A percentile compares a stretch with the other conserved stretches of the same genome.
These are phyloP conservation scores for Eriocheir sinensis DNA, from an alignment of 1,140 invertebrate species.

Conservation along the genomic window DNA sequence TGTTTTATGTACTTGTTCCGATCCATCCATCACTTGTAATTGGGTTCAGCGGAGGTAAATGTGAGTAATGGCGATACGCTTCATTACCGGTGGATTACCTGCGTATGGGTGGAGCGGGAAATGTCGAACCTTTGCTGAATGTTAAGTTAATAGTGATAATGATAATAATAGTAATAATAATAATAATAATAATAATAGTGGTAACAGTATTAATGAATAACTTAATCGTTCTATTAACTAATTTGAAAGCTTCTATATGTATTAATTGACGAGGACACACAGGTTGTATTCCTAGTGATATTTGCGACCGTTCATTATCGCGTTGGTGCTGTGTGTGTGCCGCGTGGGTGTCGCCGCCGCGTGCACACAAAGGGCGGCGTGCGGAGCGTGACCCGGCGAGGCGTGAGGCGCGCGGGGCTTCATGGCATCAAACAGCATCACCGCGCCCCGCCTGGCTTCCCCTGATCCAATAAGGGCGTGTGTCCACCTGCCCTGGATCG, in stretches of 20 bases:
- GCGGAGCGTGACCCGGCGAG: not conserved
- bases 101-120: no score
- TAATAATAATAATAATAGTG: no score
- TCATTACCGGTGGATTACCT: no score
- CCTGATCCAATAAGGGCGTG: not conserved
- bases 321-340: no score
- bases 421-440: not conserved
- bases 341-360: not conserved
- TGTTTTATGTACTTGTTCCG: not conserved
- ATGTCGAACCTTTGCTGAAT: no score
- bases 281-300: no score
- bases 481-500: not conserved
- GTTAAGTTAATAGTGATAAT: not conserved
- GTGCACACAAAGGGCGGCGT: not conserved
- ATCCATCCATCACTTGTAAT: not conserved
- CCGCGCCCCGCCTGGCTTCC: conserved; percentile 6
- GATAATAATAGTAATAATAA: not conserved
- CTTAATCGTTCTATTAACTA: no score
- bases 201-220: no score
- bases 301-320: no score
- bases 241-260: no score
- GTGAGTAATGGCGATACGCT: not conserved
- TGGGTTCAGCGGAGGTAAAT: not conserved
- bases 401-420: not conserved
- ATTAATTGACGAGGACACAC: no score